Evolutionary conservation across 1,140 invertebrate genomes (phyloP), one percentile per base, ranked within the genome.

Genomic region (Chelonus insularis): DNA sequence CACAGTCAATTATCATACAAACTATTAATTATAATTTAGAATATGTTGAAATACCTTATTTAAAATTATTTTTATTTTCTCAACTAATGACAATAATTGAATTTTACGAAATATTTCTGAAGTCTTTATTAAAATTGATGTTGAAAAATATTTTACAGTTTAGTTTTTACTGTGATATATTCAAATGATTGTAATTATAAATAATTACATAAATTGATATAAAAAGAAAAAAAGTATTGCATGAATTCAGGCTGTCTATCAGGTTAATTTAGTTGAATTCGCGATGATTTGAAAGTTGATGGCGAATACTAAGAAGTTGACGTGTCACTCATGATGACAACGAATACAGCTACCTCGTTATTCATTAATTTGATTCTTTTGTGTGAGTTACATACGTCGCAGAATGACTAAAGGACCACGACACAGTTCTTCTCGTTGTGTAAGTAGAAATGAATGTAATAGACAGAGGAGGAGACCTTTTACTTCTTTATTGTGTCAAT

Each of bases 401-500:
- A 12, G 29, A 52, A 51, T 47, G 18, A 6, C 18, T 29, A 29
- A 29, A 29, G 25, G 7, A 29, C 4, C 3, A 21, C 4, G 48
- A 21, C 37, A 2, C n/a, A 39, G 11, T 1, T 11, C 5, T 11
- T 12, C n/a, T 39, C 5, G n/a, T 12, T 12, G 5, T 39, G 14
- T 39, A 39, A 39, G 14, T 39, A 39, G 11, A 39, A 39, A 39
- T 39, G 14, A 8, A 43, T 43, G 14, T 18, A 34, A 34, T 29
- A 48, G 56, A 58, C 29, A 45, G 43, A 48, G 32, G 43, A 48
- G 16, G 50, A 57, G 47, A 41, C 50, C 37, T 57, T 57, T 47
- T 51, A 54, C 51, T 57, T 39, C 18, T 60, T 57, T 61, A 64
- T 64, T 64, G 63, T 64, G 50, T 29, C 54, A 64, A 58, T 58